Evolutionary conservation across 2,113 vertebrate genomes (phyloP), one percentile per base, ranked within the genome.

Genomic region (Puffinus mauretanicus): DNA sequence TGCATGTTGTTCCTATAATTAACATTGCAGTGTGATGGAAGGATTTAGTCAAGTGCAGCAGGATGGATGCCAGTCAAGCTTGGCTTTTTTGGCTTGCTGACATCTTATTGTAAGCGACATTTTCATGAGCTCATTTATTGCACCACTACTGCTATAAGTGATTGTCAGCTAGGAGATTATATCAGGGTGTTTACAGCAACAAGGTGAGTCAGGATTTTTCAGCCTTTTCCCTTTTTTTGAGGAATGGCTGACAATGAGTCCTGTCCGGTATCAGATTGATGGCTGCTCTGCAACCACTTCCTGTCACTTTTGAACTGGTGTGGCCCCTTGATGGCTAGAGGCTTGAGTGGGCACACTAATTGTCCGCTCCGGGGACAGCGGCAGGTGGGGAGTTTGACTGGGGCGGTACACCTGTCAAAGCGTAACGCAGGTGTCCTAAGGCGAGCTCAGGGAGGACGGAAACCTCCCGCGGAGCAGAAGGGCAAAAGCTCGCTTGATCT

Each of bases 71-170:
- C 77, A 91, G 57, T 75, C 58, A 88, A 32, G 25, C 21, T 73
- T 82, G 70, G 69, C 57, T 88, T 93, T 85, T 71, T 52, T 77
- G 82, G 78, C 69, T 91, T 78, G 51, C 55, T 93, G 88, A 65
- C 30, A 58, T 57, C 57, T 69, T 90, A 89, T 60, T 96, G 80
- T 57, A 88, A 93, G 82, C 95, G 95, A 94, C 94, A 77, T 62
- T 97, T 97, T 57, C 69, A 85, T 54, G 52, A 93, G 92, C 88
- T 97, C 71, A 69, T 93, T 95, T 96, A 93, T 96, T 90, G 90
- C 46, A 81, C 70, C 64, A 19, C 47, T 95, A 77, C 75, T 94
- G 89, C 75, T 54, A 5, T 91, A 82, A 97, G 67, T 80, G 89
- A 70, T 86, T 96, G 86, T 78, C 76, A 87, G 7, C 87, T 79